Evolutionary conservation across 2,888 invertebrate species (phyloP), one percentile per base, ranked within the genome.

Genomic region (Drosophila mettleri): DNA sequence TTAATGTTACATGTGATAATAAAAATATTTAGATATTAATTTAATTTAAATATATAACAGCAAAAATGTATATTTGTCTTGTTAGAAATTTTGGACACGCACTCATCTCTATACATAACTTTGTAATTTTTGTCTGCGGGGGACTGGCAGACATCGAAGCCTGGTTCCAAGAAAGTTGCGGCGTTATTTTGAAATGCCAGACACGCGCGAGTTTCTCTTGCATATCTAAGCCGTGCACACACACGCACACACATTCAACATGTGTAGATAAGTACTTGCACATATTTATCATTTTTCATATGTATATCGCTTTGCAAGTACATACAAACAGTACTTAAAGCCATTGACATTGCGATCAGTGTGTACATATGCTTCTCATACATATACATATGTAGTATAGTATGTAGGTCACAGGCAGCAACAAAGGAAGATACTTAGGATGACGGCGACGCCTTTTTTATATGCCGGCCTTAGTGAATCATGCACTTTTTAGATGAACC

Each of bases 121-220:
- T 5, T 8, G 22, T 9, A 46, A n/a, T 8, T 22, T 9, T 22
- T 22, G 38, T 46, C 33, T 38, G 55, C 52, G 33, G 65, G 63
- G 65, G 51, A 34, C 33, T 22, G 31, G 12, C 22, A 20, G 31
- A 41, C 22, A 29, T 22, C 43, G 7, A 65, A 74, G 70, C 46
- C 66, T 48, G 57, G 64, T 45, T 71, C 48, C 51, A 79, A 64
- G 72, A 76, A 76, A 78, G 79, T 64, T 51, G 52, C 78, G 74
- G 64, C 41, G 48, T 14, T 49, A 54, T 52, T 58, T 74, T 51
- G 31, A 27, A 53, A 78, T 74, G 39, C 78, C 58, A 76, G 61
- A 72, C 80, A 79, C 62, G 80, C 64, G 48, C 62, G 62, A 79
- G 68, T 79, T 79, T 78, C 80, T 61, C 68, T 75, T 75, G 65